These are phyloP conservation scores for Oreohelix idahoensis DNA, from an alignment of 1,140 invertebrate species.

Conservation along the genomic window DNA sequence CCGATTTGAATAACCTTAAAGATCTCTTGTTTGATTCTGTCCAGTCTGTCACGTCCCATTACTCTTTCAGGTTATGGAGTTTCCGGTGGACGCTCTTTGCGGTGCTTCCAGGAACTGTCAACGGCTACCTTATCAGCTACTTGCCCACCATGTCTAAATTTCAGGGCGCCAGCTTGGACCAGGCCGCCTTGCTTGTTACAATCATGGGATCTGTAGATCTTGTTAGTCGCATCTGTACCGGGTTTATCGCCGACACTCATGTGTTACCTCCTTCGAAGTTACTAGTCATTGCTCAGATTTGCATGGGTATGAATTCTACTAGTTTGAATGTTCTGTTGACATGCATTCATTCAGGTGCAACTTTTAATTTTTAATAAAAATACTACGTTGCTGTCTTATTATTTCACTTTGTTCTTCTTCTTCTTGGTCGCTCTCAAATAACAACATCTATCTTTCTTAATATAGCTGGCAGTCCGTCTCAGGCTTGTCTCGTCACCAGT, in stretches of 20 bases:
- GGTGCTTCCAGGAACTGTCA: conserved; percentile 1
- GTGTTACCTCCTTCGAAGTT: not conserved
- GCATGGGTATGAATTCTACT: not conserved
- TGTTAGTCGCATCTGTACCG: not conserved
- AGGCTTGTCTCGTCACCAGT: too few relatives aligned
- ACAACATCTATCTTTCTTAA: too few relatives aligned
- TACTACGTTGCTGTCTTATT: too few relatives aligned
- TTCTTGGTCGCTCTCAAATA: too few relatives aligned
- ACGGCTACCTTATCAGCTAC: not conserved
- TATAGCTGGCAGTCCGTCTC: too few relatives aligned
- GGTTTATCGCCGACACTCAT: not conserved
- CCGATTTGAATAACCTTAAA: too few relatives aligned
- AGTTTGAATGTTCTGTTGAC: too few relatives aligned
- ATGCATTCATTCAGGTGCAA: too few relatives aligned
- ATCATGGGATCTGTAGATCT: not conserved
- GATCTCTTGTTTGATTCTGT: too few relatives aligned
- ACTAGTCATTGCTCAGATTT: not conserved
- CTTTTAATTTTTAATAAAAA: too few relatives aligned
- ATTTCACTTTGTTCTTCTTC: too few relatives aligned
- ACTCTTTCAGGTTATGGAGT: not conserved
- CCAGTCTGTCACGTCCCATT: too few relatives aligned
- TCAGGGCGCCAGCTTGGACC: not conserved
- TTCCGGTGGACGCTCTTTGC: not conserved
- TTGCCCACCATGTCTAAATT: not conserved
- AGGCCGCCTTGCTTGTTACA: not conserved